Conservation (phyloP, 2,113 vertebrate species). For the Oceanodroma tethys region DNA sequence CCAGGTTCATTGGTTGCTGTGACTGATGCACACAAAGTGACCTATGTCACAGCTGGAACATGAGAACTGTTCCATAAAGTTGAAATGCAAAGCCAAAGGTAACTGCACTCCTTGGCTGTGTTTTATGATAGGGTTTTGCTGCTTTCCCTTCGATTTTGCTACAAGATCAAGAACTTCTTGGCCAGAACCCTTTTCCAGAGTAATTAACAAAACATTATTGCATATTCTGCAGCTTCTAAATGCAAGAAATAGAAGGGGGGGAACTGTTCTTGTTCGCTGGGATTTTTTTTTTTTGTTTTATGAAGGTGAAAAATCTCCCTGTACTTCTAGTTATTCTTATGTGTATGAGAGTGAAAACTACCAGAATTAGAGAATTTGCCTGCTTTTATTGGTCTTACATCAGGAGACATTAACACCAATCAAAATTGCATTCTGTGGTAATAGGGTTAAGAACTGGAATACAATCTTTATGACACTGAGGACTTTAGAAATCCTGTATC, state of each 20-base stretch:
- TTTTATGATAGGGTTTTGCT: background rate
- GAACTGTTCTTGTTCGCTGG: background rate
- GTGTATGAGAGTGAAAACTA: background rate
- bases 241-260: background rate
- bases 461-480: background rate
- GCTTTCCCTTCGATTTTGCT: background rate
- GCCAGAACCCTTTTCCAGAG: background rate
- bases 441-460: background rate
- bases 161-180: background rate
- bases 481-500: background rate
- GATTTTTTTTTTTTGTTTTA: background rate
- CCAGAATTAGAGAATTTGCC: background rate
- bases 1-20: background rate
- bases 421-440: background rate
- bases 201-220: background rate
- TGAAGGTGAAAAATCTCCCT: background rate
- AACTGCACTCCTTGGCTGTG: background rate
- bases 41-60: background rate
- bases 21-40: background rate
- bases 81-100: background rate
- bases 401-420: background rate
- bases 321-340: background rate
- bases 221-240: background rate
- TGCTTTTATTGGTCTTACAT: background rate
- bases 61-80: background rate